Evolutionary conservation across 2,797 vertebrate genomes (phyloP).

Genomic region (Merluccius polli): DNA sequence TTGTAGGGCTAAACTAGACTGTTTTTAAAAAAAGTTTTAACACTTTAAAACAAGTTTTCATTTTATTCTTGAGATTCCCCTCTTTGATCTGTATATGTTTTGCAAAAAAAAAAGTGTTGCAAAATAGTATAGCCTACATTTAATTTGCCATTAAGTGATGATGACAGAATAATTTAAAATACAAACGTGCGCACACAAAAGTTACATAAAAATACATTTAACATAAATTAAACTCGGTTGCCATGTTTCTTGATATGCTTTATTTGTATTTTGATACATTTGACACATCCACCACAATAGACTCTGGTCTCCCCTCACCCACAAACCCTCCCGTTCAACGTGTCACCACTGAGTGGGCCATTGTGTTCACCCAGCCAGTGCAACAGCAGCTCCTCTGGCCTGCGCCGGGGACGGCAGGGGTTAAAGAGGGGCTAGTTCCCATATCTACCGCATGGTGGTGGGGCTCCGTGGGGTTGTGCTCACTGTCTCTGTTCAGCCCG

Average conservation of each 20-base stretch:
- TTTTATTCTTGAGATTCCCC: background rate
- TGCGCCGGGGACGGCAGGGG: background rate
- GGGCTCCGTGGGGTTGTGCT: background rate
- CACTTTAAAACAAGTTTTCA: background rate
- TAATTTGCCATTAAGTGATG: too few species aligned
- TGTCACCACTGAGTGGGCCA: background rate
- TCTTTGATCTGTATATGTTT: background rate
- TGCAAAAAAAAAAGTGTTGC: too few species aligned
- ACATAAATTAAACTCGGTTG: background rate
- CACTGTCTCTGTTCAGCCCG: slow-evolving; percentile 1
- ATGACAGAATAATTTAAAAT: background rate
- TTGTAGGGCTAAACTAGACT: too few species aligned
- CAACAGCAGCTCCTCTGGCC: background rate
- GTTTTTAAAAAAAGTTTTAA: too few species aligned
- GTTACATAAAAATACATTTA: background rate
- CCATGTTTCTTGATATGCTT: background rate
- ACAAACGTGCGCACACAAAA: background rate
- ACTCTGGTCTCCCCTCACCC: background rate
- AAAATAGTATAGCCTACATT: background rate
- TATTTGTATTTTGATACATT: background rate
- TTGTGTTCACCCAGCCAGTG: background rate
- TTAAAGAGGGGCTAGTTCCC: slow-evolving; percentile 13
- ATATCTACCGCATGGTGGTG: slow-evolving; percentile 46
- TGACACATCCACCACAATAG: too few species aligned
- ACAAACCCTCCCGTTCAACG: background rate